Evolutionary conservation across 2,888 invertebrate genomes (phyloP).

Genomic region (Abrostola triplasia): DNA sequence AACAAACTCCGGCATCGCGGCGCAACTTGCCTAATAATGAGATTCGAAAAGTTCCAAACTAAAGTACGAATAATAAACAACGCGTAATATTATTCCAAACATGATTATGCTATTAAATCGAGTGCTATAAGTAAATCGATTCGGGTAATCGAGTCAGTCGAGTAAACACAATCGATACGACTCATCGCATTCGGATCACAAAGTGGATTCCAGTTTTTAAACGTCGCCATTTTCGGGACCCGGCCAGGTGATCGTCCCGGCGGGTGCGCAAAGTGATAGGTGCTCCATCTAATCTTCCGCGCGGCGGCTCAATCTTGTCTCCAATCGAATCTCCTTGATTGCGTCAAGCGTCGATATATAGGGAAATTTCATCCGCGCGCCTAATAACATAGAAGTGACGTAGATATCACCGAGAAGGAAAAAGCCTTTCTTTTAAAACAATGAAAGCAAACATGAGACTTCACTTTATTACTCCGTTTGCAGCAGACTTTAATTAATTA

Average conservation of each 20-base stretch:
- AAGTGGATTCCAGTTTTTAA: slow-evolving; percentile 63
- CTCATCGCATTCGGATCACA: slow-evolving; percentile 62
- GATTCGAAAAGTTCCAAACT: slow-evolving; percentile 50
- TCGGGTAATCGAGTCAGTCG: slow-evolving; percentile 56
- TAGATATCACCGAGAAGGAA: slow-evolving; percentile 40
- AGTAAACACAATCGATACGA: slow-evolving; percentile 65
- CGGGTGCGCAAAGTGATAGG: slow-evolving; percentile 68
- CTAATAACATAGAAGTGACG: slow-evolving; percentile 54
- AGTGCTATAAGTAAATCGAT: slow-evolving; percentile 51
- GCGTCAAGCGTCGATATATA: slow-evolving; percentile 67
- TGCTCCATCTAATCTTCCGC: slow-evolving; percentile 69
- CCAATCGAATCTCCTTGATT: slow-evolving; percentile 74
- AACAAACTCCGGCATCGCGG: slow-evolving; percentile 35
- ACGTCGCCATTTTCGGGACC: slow-evolving; percentile 61
- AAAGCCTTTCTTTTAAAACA: slow-evolving; percentile 63
- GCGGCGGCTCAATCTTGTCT: slow-evolving; percentile 69
- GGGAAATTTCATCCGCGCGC: slow-evolving; percentile 53
- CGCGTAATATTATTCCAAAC: slow-evolving; percentile 53
- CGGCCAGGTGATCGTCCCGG: slow-evolving; percentile 64
- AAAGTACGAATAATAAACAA: slow-evolving; percentile 53
- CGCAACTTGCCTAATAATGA: slow-evolving; percentile 52
- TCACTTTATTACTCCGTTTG: slow-evolving; percentile 77
- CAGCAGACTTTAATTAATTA: slow-evolving; percentile 84
- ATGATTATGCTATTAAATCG: slow-evolving; percentile 57
- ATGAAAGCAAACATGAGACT: slow-evolving; percentile 71